Base-by-base conservation (phyloP, 2,797 vertebrate species). In the Takifugu rubripes region DNA sequence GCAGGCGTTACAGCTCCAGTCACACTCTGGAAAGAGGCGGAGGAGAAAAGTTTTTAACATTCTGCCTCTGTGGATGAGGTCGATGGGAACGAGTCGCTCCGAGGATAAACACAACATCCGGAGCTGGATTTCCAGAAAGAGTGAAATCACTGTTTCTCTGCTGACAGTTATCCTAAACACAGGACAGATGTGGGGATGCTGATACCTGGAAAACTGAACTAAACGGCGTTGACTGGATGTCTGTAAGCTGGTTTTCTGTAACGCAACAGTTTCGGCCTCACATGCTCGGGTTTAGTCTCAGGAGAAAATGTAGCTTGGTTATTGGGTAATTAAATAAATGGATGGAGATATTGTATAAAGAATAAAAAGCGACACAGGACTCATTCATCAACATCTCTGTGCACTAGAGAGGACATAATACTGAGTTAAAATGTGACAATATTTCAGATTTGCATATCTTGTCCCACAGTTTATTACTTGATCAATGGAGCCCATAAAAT, bases 1-100 rank as follows among this genome's bases (percentile, higher is more conserved):
- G 25, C 97, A 99, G 0, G 91, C 81, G 0, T 93, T 96, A 62
- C 97, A 99, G 83, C 94, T 99, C 97, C 97, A 96, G 74, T 98
- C 94, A 29, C 97, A 99, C 79, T 98, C 97, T 99, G 73, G 14
- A 46, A 55, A 25, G 12, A 56, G 15, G 17, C 45, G 1, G n/a
- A 14, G 14, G 8, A 24, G 54, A 2, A 36, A 16, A 25, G 10
- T 54, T 59, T 69, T 40, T 49, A 14, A 25, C 2, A 1, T 43
- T 25, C 24, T 6, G 70, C 72, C 74, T 74, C 48, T 54, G 27
- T 29, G 64, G 56, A 71, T 72, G 55, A 49, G 70, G 72, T 57
- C 43, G 21, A 47, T 56, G 62, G 61, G 52, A 57, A 63, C 49
- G 12, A 29, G 17, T 50, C 33, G 65, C 54, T 48, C 12, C n/a